Evolutionary conservation across 2,888 invertebrate species (phyloP).

Genomic region (Tetranychus truncatus): DNA sequence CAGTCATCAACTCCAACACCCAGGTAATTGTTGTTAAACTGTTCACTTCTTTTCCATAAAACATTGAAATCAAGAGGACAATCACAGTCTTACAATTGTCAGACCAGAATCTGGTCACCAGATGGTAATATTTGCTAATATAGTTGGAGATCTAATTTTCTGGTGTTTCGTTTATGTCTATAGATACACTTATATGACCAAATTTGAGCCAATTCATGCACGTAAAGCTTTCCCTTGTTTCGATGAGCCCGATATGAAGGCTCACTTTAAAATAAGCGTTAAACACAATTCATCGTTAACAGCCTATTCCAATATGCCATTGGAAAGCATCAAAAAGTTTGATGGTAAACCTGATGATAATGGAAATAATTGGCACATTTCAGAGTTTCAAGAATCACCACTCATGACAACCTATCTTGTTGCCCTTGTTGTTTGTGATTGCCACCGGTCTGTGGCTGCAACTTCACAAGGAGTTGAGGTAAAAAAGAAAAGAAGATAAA

Average conservation of each 20-base stretch:
- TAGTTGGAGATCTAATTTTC: too few relatives aligned
- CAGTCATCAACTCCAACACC: not conserved
- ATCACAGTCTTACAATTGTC: not conserved
- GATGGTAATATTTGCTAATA: too few relatives aligned
- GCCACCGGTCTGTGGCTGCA: not conserved
- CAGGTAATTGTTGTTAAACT: not conserved
- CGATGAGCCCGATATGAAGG: not conserved
- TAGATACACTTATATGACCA: not conserved
- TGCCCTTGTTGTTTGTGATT: not conserved
- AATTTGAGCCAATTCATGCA: not conserved
- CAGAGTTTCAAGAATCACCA: not conserved
- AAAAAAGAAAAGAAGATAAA: not conserved
- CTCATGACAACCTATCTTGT: not conserved
- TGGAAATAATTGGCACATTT: not conserved
- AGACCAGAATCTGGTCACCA: not conserved
- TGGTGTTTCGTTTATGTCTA: not conserved
- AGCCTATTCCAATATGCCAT: not conserved
- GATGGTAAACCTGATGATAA: not conserved
- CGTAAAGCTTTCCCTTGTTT: not conserved
- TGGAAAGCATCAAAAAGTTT: not conserved
- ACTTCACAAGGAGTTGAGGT: not conserved
- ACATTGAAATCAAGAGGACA: not conserved
- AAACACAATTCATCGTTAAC: not conserved
- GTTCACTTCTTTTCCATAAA: not conserved
- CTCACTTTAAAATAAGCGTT: not conserved